Evolutionary conservation across 2,888 invertebrate species (phyloP).

Genomic region (Diaperis boleti): DNA sequence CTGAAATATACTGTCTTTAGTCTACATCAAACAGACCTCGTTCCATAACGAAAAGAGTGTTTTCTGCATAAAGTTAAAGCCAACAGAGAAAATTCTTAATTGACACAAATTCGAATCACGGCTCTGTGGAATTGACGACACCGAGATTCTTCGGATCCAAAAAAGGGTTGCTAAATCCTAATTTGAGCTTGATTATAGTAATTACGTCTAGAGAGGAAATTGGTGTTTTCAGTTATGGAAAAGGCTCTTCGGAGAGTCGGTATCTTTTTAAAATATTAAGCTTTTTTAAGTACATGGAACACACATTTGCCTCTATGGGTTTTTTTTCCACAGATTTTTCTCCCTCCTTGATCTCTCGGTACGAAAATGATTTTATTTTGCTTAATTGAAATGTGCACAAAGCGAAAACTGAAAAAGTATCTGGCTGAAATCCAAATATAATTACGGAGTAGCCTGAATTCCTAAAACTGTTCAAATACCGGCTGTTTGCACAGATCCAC

Average conservation of each 20-base stretch:
- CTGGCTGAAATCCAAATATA: slow-evolving; percentile 56
- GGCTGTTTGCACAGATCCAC: slow-evolving; percentile 52
- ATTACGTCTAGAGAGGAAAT: slow-evolving; percentile 33
- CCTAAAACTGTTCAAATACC: slow-evolving; percentile 55
- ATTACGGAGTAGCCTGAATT: slow-evolving; percentile 55
- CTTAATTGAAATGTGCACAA: slow-evolving; percentile 58
- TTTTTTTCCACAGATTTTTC: slow-evolving; percentile 19
- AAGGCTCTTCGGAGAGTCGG: slow-evolving; percentile 30
- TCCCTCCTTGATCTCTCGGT: slow-evolving; percentile 3
- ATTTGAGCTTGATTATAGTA: slow-evolving; percentile 39
- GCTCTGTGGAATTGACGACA: slow-evolving; percentile 7
- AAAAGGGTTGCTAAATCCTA: slow-evolving; percentile 40
- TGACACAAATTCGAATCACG: slow-evolving; percentile 49
- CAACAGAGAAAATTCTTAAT: slow-evolving; percentile 49
- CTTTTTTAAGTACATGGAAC: slow-evolving; percentile 39
- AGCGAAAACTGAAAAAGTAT: slow-evolving; percentile 60
- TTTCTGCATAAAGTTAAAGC: slow-evolving; percentile 46
- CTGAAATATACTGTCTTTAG: slow-evolving; percentile 31
- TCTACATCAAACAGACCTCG: slow-evolving; percentile 31
- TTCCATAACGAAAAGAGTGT: slow-evolving; percentile 37
- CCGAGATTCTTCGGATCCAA: not conserved
- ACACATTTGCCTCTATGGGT: slow-evolving; percentile 32
- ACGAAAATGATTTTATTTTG: slow-evolving; percentile 43
- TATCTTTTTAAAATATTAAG: slow-evolving; percentile 35
- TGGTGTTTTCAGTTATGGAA: slow-evolving; percentile 37